Base-by-base conservation (phyloP, 1,140 invertebrate species). In the Bilobella aurantiaca region DNA sequence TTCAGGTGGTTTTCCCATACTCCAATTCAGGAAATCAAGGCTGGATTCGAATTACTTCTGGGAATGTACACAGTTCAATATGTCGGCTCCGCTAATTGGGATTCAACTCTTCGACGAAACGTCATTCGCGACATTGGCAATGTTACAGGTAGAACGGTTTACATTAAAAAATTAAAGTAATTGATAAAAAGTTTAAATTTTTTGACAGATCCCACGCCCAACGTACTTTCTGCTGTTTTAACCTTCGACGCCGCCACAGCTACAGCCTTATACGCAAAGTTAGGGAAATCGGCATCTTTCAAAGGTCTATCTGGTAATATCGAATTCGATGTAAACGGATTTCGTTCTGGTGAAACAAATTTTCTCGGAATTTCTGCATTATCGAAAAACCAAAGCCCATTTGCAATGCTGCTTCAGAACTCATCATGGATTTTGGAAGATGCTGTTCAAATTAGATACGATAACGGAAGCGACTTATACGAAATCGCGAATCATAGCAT, bases 351-450 rank as follows among this genome's bases (percentile, higher is more conserved):
- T 1, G 57, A 64, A 0, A 63, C 66, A 0, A 53, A 63, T 8
- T 66, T 64, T 42, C 47, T 66, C 1, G 49, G 49, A 12, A 37
- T 61, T 1, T 63, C 56, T 12, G 32, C 29, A 8, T 42, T 49
- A 2, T 62, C 64, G 0, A 27, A 21, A 2, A 42, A 12, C 25
- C 49, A 23, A 53, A 53, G 23, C 23, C 53, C 71, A 16, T 16
- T 18, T 53, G 49, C 21, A 14, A 53, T 53, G 49, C 69, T 73
- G 2, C 64, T 73, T 14, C 71, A 73, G 42, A 66, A 69, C 0
- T 73, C 71, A 3, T 57, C 62, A 2, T 73, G 66, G 66, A 68
- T 73, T 21, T 31, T 73, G 3, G 66, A 73, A 62, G 71, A 73
- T 63, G 32, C 67, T 1, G 27, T 72, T 14, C 56, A 56, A 2